These are phyloP conservation scores for Glaucopsyche alexis DNA, from an alignment of 2,888 invertebrate genomes.

Conservation along the genomic window DNA sequence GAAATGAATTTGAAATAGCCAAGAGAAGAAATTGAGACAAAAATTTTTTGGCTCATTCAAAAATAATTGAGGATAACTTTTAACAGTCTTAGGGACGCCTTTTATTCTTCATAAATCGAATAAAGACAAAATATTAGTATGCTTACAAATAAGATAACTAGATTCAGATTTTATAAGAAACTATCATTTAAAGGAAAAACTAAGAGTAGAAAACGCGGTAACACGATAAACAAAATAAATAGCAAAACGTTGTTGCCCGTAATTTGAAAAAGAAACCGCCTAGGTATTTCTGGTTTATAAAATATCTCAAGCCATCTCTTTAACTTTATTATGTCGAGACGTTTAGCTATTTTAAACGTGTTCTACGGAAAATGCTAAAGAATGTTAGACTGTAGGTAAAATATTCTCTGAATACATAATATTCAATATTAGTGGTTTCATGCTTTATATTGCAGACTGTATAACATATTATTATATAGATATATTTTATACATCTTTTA, in stretches of 20 bases:
- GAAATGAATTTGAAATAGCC: no score
- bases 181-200: not conserved
- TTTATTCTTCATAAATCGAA: no score
- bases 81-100: no score
- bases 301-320: conserved; percentile 6
- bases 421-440: not conserved
- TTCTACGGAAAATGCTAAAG: not conserved
- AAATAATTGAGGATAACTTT: no score
- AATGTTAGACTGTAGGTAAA: not conserved
- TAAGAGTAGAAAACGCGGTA: not conserved
- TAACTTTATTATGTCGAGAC: not conserved
- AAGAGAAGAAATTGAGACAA: no score
- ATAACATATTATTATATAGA: not conserved
- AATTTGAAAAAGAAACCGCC: conserved; percentile 14
- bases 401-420: not conserved
- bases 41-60: no score
- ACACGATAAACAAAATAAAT: conserved; percentile 18
- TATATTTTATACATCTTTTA: no score
- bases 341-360: conserved; percentile 13
- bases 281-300: not conserved
- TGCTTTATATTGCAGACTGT: not conserved
- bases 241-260: not conserved
- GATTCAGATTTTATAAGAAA: not conserved
- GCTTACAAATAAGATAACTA: no score
- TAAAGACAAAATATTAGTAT: no score